Evolutionary conservation across 2,797 vertebrate genomes (phyloP).

Genomic region (Acrossocheilus wenchowensis): DNA sequence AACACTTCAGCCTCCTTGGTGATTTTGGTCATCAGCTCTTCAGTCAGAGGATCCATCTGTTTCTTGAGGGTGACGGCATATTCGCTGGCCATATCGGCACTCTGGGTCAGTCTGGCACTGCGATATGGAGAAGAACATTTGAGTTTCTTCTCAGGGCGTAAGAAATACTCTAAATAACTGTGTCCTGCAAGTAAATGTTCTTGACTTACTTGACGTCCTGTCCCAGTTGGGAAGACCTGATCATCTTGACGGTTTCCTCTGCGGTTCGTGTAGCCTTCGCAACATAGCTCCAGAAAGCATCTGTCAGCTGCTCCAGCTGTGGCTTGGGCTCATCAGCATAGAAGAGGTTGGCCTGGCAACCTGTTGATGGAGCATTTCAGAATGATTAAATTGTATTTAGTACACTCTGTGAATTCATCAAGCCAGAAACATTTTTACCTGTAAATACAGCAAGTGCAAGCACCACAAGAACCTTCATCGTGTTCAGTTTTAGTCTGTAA

Average conservation of each 20-base stretch:
- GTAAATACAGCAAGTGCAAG: conserved; percentile 54
- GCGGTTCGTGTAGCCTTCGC: conserved; percentile 77
- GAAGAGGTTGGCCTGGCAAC: conserved; percentile 78
- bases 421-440: conserved; percentile 36
- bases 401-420: neutral
- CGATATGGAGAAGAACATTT: neutral
- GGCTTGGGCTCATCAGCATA: conserved; percentile 78
- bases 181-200: neutral
- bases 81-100: conserved; percentile 57
- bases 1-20: neutral
- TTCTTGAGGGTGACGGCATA: conserved; percentile 55
- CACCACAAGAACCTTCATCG: conserved; percentile 54
- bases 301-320: conserved; percentile 77
- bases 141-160: neutral
- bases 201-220: conserved; percentile 81
- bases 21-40: conserved; percentile 62
- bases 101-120: conserved; percentile 59
- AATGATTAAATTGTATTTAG: neutral
- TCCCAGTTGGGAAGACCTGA: conserved; percentile 78
- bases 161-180: neutral
- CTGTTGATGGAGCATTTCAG: conserved; percentile 60
- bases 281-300: conserved; percentile 84
- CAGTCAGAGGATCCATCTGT: conserved; percentile 57
- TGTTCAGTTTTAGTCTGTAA: conserved; percentile 24
- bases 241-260: conserved; percentile 77